phyloP scores from a whole-genome alignment of 2,888 invertebrate genomes.

The Acheta domesticus region DNA sequence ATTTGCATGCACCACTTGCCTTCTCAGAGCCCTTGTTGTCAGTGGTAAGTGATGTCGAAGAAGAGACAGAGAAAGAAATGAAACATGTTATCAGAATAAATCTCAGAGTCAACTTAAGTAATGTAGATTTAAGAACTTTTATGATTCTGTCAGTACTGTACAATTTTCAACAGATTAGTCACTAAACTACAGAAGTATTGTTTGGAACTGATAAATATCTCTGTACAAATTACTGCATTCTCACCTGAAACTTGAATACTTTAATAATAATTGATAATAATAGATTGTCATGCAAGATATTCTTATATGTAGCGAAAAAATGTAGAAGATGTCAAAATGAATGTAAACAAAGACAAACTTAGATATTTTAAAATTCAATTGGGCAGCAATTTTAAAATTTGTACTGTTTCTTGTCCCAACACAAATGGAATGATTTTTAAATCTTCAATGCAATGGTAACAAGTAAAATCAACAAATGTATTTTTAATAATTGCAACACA shows the following conservation, averaged over 20 bases:
- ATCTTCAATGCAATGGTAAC: background rate
- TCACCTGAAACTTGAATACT: too few relatives aligned
- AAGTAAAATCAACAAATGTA: background rate
- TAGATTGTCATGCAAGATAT: too few relatives aligned
- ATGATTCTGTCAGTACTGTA: background rate
- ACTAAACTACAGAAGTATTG: too few relatives aligned
- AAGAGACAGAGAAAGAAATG: constrained; percentile 20
- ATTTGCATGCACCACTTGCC: constrained; percentile 28
- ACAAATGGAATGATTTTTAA: background rate
- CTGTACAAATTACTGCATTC: too few relatives aligned
- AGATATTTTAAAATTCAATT: too few relatives aligned
- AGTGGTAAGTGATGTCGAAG: constrained; percentile 10
- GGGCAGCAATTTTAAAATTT: background rate
- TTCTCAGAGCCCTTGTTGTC: constrained; percentile 31
- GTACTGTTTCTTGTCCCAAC: background rate
- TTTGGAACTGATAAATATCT: too few relatives aligned
- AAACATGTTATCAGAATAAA: constrained; percentile 21
- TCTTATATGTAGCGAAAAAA: too few relatives aligned
- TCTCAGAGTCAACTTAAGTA: constrained; percentile 12
- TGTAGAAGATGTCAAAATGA: too few relatives aligned
- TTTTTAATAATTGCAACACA: background rate
- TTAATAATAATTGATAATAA: too few relatives aligned
- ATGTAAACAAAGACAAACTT: too few relatives aligned
- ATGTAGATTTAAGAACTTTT: background rate
- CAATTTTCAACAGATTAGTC: background rate